Percentiles rank a stretch among this genome's conserved stretches.
phyloP scores from a whole-genome alignment of 2,888 invertebrate species.

The Spicauda simplicius region DNA sequence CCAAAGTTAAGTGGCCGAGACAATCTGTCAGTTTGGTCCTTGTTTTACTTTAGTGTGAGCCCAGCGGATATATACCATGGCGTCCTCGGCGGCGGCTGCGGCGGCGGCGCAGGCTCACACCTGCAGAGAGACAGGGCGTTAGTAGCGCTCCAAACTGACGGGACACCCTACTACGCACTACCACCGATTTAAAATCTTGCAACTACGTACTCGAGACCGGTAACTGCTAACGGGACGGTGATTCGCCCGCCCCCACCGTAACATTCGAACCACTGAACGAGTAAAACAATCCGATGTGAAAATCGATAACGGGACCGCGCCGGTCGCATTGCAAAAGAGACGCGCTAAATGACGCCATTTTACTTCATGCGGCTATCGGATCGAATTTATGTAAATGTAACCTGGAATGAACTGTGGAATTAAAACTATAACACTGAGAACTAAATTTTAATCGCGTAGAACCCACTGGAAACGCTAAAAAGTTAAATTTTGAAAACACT shows the following conservation, averaged over 20 bases:
- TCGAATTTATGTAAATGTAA: slow-evolving; percentile 61
- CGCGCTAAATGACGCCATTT: slow-evolving; percentile 83
- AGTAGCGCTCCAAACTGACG: slow-evolving; percentile 81
- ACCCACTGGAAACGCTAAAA: slow-evolving; percentile 69
- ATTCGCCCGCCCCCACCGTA: slow-evolving; percentile 53
- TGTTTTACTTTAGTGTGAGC: slow-evolving; percentile 83
- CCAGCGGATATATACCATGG: slow-evolving; percentile 83
- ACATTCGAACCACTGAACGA: slow-evolving; percentile 57
- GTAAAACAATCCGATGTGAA: slow-evolving; percentile 56
- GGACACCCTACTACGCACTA: slow-evolving; percentile 53
- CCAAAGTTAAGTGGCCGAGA: slow-evolving; percentile 84
- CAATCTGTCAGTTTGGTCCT: slow-evolving; percentile 78
- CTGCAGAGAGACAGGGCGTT: slow-evolving; percentile 85
- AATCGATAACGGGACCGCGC: slow-evolving; percentile 72
- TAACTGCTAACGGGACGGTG: slow-evolving; percentile 39
- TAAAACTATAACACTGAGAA: slow-evolving; percentile 71
- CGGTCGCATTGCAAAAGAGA: slow-evolving; percentile 74
- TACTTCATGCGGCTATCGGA: slow-evolving; percentile 76
- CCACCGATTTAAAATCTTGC: slow-evolving; percentile 83
- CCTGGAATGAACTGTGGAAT: slow-evolving; percentile 72
- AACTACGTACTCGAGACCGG: slow-evolving; percentile 58
- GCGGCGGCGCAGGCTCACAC: slow-evolving; percentile 84
- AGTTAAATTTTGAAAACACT: slow-evolving; percentile 77
- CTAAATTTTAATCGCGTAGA: slow-evolving; percentile 64
- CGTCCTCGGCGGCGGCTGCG: slow-evolving; percentile 79